Conservation (phyloP, 2,797 vertebrate genomes). For the Peromyscus attwateri region DNA sequence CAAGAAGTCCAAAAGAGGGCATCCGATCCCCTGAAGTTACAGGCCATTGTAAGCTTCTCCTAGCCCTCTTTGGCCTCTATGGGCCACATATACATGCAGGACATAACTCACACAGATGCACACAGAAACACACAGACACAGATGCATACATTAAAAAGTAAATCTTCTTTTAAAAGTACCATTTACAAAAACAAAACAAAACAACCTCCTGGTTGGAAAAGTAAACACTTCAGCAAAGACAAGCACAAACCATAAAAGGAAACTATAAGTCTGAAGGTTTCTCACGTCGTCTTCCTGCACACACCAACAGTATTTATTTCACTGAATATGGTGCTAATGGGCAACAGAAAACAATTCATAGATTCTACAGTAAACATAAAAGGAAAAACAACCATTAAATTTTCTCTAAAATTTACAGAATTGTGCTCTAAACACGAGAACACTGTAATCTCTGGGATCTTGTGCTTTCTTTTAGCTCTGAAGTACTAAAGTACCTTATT, state of each 20-base stretch:
- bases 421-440: neutral
- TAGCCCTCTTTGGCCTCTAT: neutral
- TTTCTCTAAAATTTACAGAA: slow-evolving; percentile 40
- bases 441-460: neutral
- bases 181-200: neutral
- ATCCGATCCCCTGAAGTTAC: neutral
- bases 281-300: neutral
- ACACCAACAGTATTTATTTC: neutral
- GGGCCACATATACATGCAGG: too few species aligned
- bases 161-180: neutral
- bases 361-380: slow-evolving; percentile 30
- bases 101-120: neutral
- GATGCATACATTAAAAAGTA: neutral
- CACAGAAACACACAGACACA: neutral
- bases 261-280: slow-evolving; percentile 48
- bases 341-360: slow-evolving; percentile 8
- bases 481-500: neutral
- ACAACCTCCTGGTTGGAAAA: neutral
- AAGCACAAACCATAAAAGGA: neutral
- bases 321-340: neutral
- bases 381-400: neutral
- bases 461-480: neutral
- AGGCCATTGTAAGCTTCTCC: neutral
- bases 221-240: slow-evolving; percentile 27
- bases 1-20: neutral